Evolutionary conservation across 1,140 invertebrate genomes (phyloP).

Genomic region (Zelostemma sp.): DNA sequence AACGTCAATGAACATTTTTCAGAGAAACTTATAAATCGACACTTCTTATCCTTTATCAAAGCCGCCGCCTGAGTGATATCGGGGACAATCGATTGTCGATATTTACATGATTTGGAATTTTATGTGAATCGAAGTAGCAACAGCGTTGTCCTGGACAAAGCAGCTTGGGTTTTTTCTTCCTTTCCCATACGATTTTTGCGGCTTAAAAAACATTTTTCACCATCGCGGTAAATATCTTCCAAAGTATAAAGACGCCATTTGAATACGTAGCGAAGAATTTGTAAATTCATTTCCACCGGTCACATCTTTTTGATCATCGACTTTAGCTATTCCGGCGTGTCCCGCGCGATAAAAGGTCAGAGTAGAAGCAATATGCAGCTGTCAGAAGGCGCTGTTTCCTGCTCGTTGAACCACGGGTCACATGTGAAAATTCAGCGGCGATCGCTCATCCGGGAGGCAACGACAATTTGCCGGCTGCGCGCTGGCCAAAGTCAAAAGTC

Average conservation of each 20-base stretch:
- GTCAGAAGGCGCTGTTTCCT: constrained; percentile 40
- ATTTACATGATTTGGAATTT: constrained; percentile 8
- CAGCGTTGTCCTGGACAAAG: constrained; percentile 2
- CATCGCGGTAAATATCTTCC: too few species aligned
- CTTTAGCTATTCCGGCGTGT: constrained; percentile 20
- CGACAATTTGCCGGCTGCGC: constrained; percentile 36
- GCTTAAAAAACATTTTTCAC: too few species aligned
- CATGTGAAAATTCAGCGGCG: constrained; percentile 38
- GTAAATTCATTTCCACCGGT: not conserved
- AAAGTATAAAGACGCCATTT: too few species aligned
- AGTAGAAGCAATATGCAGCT: constrained; percentile 37
- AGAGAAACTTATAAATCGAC: constrained; percentile 24
- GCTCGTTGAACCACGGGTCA: constrained; percentile 44
- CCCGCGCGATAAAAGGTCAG: constrained; percentile 40
- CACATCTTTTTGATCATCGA: constrained; percentile 1
- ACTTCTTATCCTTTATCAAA: constrained; percentile 4
- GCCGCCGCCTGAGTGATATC: not conserved
- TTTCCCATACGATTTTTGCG: too few species aligned
- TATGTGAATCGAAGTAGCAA: constrained; percentile 6
- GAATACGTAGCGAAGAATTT: constrained; percentile 17
- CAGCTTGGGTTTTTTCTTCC: too few species aligned
- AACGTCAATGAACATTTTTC: constrained; percentile 49
- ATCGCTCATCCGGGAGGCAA: constrained; percentile 37
- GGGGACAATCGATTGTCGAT: not conserved
- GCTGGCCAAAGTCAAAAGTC: constrained; percentile 55